Percentiles rank a stretch among this genome's conserved stretches.
These are phyloP conservation scores for Rhinolophus ferrumequinum DNA, from an alignment of 2,113 vertebrate genomes.

Conservation along the genomic window DNA sequence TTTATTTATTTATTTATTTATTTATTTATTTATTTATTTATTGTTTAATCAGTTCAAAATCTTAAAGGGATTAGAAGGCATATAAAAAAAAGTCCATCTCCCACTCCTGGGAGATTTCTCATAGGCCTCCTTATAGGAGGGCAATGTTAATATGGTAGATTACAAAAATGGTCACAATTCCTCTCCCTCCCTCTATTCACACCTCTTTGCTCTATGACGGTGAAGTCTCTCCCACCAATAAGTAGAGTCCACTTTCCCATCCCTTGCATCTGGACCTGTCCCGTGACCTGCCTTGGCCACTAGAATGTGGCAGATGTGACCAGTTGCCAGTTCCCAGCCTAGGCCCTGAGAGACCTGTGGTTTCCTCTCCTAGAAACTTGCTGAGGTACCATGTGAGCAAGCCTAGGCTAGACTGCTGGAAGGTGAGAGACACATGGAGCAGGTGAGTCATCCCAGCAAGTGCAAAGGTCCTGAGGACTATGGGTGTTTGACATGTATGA, in stretches of 20 bases:
- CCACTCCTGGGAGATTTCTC: neutral
- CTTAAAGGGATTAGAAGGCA: neutral
- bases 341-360: neutral
- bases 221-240: neutral
- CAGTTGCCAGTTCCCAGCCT: neutral
- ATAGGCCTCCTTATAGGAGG: neutral
- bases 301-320: neutral
- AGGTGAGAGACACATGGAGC: neutral
- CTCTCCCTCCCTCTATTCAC: neutral
- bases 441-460: neutral
- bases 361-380: neutral
- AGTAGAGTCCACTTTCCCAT: neutral
- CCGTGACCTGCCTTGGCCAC: neutral
- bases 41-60: slow-evolving; percentile 11
- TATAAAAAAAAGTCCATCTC: neutral
- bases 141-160: neutral
- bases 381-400: neutral
- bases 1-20: neutral
- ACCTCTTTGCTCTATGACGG: neutral
- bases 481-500: neutral
- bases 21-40: neutral
- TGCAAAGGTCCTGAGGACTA: neutral
- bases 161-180: neutral
- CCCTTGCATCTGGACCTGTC: neutral
- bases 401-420: neutral